A percentile compares a stretch with the other conserved stretches of the same genome.
These are phyloP conservation scores for Macquaria ambigua DNA, from an alignment of 2,113 vertebrate species.

Conservation along the genomic window DNA sequence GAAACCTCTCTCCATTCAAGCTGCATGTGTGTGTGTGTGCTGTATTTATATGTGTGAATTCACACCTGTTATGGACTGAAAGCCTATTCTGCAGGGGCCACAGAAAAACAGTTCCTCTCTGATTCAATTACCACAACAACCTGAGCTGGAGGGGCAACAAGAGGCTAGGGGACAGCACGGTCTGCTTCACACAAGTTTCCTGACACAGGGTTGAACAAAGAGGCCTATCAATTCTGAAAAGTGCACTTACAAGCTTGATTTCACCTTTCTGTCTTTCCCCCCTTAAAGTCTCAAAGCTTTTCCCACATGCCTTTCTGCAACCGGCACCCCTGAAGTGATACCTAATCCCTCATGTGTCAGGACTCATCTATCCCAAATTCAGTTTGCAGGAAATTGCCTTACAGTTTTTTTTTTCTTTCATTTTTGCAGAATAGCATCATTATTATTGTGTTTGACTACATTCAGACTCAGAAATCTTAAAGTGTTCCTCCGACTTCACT, in stretches of 20 bases:
- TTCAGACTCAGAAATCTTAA: neutral
- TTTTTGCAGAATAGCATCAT: slow-evolving; percentile 6
- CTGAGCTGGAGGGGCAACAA: slow-evolving; percentile 54
- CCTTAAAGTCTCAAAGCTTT: slow-evolving; percentile 35
- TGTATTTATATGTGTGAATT: slow-evolving; percentile 17
- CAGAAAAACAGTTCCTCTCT: slow-evolving; percentile 53
- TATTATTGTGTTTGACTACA: slow-evolving; percentile 19
- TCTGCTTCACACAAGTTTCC: slow-evolving; percentile 60
- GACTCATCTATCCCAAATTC: slow-evolving; percentile 50
- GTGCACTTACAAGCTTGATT: slow-evolving; percentile 63
- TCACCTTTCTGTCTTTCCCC: slow-evolving; percentile 51
- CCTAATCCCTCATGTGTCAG: slow-evolving; percentile 52
- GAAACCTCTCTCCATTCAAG: slow-evolving; percentile 11
- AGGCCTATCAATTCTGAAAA: slow-evolving; percentile 58
- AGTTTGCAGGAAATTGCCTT: slow-evolving; percentile 40
- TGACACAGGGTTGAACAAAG: slow-evolving; percentile 55
- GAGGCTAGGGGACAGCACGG: slow-evolving; percentile 58
- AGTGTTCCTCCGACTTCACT: slow-evolving; percentile 15
- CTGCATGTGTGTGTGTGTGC: slow-evolving; percentile 5
- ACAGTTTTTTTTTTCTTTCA: slow-evolving; percentile 12
- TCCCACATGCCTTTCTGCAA: slow-evolving; percentile 11
- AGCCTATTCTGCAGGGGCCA: slow-evolving; percentile 37
- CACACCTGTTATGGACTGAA: slow-evolving; percentile 28
- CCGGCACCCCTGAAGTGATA: slow-evolving; percentile 23
- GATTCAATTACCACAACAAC: slow-evolving; percentile 69